These are phyloP conservation scores for Nylanderia fulva DNA, from an alignment of 1,140 invertebrate genomes.

Conservation along the genomic window DNA sequence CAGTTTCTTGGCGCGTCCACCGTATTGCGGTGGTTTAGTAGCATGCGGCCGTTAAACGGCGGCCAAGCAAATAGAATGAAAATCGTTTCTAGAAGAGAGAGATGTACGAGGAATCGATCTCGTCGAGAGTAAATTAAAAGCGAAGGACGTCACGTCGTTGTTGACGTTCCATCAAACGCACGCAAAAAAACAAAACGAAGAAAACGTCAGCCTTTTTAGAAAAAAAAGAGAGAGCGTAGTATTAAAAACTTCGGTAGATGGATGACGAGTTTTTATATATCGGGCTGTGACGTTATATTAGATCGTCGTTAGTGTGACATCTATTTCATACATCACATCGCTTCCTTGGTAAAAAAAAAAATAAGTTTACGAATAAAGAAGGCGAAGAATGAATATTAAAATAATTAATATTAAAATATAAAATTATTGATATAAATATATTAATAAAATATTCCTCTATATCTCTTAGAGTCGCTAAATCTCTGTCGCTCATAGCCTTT, in stretches of 20 bases:
- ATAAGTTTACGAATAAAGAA: not conserved
- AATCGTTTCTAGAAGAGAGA: constrained; percentile 38
- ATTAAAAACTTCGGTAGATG: constrained; percentile 49
- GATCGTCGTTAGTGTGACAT: constrained; percentile 45
- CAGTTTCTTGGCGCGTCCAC: constrained; percentile 37
- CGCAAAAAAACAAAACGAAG: constrained; percentile 48
- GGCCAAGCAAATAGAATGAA: constrained; percentile 60
- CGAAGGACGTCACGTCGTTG: constrained; percentile 50
- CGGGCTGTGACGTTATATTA: constrained; percentile 40
- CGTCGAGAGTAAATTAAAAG: constrained; percentile 37
- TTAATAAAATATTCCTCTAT: not conserved
- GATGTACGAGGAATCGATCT: constrained; percentile 43
- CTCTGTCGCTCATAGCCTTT: not conserved
- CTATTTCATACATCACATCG: constrained; percentile 47
- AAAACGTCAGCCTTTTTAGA: constrained; percentile 33
- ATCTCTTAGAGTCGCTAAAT: not conserved
- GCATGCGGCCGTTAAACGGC: constrained; percentile 46
- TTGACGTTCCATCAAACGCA: constrained; percentile 36
- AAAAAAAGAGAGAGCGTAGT: constrained; percentile 34
- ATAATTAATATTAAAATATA: constrained; percentile 2
- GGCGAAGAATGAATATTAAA: not conserved
- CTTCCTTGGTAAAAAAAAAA: constrained; percentile 37
- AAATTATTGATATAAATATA: not conserved
- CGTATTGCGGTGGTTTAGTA: constrained; percentile 52
- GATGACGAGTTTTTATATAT: constrained; percentile 39